Evolutionary conservation across 2,888 invertebrate species (phyloP).

Genomic region (Callosobruchus maculatus): DNA sequence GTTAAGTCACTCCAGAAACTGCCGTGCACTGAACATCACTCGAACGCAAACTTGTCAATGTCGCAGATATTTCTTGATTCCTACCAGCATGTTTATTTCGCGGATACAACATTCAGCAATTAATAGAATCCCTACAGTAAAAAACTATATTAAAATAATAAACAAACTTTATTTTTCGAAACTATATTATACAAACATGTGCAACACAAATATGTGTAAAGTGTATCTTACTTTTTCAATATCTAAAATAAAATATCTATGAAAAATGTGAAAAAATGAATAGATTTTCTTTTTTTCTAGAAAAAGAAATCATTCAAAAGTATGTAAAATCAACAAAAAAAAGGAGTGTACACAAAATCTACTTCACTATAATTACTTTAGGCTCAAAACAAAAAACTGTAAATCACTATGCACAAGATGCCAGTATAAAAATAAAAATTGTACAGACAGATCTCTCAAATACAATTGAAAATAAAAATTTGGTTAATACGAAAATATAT

Average conservation of each 20-base stretch:
- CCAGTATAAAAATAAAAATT: not conserved
- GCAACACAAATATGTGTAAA: not conserved
- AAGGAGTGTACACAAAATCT: not conserved
- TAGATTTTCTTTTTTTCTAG: not conserved
- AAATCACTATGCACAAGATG: not conserved
- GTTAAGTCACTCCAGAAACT: too few species aligned
- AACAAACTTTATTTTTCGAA: not conserved
- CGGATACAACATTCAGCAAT: too few species aligned
- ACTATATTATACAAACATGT: not conserved
- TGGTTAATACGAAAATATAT: not conserved
- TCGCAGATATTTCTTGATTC: too few species aligned
- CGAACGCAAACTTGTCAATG: too few species aligned
- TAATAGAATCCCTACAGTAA: too few species aligned
- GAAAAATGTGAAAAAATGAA: not conserved
- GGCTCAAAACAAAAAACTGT: not conserved
- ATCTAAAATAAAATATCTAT: not conserved
- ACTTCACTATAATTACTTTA: not conserved
- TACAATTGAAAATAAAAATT: not conserved
- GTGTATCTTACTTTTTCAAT: not conserved
- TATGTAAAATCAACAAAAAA: not conserved
- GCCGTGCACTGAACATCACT: too few species aligned
- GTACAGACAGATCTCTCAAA: not conserved
- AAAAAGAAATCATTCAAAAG: not conserved
- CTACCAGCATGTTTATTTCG: too few species aligned
- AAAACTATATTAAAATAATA: not conserved